A percentile compares a stretch with the other conserved stretches of the same genome.
These are phyloP conservation scores for Mechanitis mazaeus DNA, from an alignment of 2,888 invertebrate species.

Conservation along the genomic window DNA sequence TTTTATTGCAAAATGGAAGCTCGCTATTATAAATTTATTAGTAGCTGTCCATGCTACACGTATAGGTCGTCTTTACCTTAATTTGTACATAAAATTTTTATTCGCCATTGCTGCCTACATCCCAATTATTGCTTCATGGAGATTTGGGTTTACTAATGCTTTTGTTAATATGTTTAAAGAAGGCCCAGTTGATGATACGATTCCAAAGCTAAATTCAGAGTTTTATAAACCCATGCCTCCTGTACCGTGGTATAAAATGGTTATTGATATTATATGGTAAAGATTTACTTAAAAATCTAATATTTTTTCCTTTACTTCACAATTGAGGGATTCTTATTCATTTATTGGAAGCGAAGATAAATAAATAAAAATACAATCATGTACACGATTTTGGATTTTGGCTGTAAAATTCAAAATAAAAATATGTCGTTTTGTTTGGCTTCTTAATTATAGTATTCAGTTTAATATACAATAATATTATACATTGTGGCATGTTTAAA, in stretches of 20 bases:
- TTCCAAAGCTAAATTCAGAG: constrained; percentile 22
- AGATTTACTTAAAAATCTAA: neutral
- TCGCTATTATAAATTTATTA: constrained; percentile 25
- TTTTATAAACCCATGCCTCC: constrained; percentile 22
- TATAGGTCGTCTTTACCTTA: constrained; percentile 74
- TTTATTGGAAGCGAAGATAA: too few relatives aligned
- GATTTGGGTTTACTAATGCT: constrained; percentile 22
- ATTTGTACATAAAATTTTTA: constrained; percentile 75
- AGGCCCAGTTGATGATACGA: constrained; percentile 17
- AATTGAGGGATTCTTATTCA: too few relatives aligned
- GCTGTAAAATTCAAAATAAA: too few relatives aligned
- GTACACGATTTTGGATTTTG: too few relatives aligned
- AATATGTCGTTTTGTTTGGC: too few relatives aligned
- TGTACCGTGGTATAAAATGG: constrained; percentile 20
- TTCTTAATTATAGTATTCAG: too few relatives aligned
- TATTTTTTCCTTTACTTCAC: too few relatives aligned
- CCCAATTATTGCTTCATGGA: constrained; percentile 26
- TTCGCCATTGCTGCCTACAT: constrained; percentile 72
- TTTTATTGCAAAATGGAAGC: constrained; percentile 30
- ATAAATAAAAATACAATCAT: too few relatives aligned
- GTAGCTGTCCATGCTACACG: constrained; percentile 45
- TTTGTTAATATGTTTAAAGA: constrained; percentile 23
- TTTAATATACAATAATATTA: too few relatives aligned
- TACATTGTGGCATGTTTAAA: too few relatives aligned
- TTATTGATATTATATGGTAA: constrained; percentile 13